phyloP scores from a whole-genome alignment of 1,140 invertebrate genomes.

The Diachasmimorpha longicaudata region DNA sequence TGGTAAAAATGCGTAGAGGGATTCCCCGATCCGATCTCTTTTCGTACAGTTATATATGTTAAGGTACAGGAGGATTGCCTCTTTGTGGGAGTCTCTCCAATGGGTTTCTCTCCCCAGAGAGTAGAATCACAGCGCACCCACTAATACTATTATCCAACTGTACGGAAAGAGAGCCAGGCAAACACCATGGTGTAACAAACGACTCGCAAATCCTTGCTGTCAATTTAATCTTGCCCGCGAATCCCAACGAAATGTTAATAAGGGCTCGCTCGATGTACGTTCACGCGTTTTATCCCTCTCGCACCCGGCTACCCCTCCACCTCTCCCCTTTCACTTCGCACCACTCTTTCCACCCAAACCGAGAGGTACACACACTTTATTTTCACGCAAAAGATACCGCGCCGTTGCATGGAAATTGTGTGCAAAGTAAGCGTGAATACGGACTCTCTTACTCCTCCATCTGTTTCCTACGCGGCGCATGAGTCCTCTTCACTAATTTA shows the following conservation, averaged over 20 bases:
- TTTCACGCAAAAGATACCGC: conserved; percentile 56
- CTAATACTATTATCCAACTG: not conserved
- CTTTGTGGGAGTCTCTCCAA: conserved; percentile 22
- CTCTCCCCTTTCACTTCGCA: conserved; percentile 27
- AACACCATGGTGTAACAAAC: conserved; percentile 53
- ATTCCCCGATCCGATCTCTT: conserved; percentile 1
- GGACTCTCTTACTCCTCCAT: not conserved
- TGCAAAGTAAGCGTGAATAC: conserved; percentile 35
- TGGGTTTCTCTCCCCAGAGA: conserved; percentile 16
- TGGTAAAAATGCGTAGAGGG: not conserved
- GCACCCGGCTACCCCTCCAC: conserved; percentile 17
- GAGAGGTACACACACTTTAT: conserved; percentile 49
- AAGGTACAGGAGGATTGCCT: conserved; percentile 19
- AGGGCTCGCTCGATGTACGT: conserved; percentile 39
- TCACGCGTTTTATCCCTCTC: conserved; percentile 34
- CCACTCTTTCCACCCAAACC: conserved; percentile 19
- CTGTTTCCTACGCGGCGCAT: conserved; percentile 3
- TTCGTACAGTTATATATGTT: conserved; percentile 5
- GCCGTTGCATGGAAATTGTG: conserved; percentile 52
- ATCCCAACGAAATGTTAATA: conserved; percentile 64
- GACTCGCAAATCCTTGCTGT: conserved; percentile 63
- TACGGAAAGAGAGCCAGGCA: conserved; percentile 8
- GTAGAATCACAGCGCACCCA: not conserved
- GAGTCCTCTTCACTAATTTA: conserved; percentile 30
- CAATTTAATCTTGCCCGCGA: conserved; percentile 61